These are phyloP conservation scores for Cricetomys ansorgei DNA, from an alignment of 2,113 vertebrate species.

Conservation along the genomic window DNA sequence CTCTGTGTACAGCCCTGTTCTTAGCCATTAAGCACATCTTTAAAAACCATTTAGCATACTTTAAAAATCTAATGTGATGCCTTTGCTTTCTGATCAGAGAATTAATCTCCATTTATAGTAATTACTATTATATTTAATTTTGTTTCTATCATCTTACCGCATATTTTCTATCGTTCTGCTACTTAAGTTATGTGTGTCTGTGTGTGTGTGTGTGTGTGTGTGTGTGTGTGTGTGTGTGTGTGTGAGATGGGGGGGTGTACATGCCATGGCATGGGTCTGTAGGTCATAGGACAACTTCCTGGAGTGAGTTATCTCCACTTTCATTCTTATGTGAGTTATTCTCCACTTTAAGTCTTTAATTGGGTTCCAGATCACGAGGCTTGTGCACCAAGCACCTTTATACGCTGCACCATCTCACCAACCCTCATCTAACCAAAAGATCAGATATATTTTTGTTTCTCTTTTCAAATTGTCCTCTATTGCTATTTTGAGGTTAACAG, in stretches of 20 bases:
- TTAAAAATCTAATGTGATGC: constrained; percentile 32
- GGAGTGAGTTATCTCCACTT: neutral
- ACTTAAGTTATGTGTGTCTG: neutral
- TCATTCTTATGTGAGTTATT: neutral
- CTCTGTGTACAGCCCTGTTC: neutral
- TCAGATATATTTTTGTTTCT: neutral
- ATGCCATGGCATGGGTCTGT: neutral
- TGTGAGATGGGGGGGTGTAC: fast-evolving
- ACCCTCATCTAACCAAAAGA: no score
- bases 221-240: neutral
- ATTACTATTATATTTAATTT: neutral
- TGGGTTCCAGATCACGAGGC: neutral
- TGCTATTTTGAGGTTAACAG: neutral
- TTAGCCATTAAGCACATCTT: neutral
- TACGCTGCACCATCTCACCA: neutral
- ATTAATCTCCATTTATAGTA: neutral
- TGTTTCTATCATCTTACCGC: neutral
- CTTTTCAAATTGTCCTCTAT: neutral
- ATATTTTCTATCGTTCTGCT: neutral
- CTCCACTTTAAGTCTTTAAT: neutral
- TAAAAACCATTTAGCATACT: neutral
- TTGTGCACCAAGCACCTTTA: neutral
- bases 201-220: neutral
- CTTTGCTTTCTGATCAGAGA: constrained; percentile 9
- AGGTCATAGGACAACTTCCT: no score